A percentile compares a stretch with the other conserved stretches of the same genome.
Conservation (phyloP, 2,113 vertebrate species). For the Oplegnathus fasciatus region DNA sequence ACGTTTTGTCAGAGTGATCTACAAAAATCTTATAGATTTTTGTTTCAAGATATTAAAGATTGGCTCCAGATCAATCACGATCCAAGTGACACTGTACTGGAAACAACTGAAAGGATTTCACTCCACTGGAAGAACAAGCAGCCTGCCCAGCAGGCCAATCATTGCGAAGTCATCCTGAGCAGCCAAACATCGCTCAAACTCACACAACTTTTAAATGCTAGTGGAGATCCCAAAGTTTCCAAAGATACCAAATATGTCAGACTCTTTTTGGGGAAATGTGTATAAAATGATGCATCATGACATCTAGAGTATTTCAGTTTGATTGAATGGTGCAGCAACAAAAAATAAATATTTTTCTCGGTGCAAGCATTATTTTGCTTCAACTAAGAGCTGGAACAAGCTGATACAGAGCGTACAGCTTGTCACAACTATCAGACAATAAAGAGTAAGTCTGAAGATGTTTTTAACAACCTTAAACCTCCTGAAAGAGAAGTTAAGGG, state of each 20-base stretch:
- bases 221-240: not conserved
- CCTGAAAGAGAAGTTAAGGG: not conserved
- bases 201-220: slow-evolving; percentile 4
- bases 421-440: not conserved
- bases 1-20: not conserved
- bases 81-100: not conserved
- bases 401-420: slow-evolving; percentile 1
- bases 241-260: not conserved
- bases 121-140: slow-evolving; percentile 1
- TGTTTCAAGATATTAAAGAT: not conserved
- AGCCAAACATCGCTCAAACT: not conserved
- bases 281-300: not conserved
- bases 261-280: not conserved
- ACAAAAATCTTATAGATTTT: not conserved
- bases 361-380: not conserved
- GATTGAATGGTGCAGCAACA: not conserved
- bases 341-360: not conserved
- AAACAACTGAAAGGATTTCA: slow-evolving; percentile 3
- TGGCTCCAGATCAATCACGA: not conserved
- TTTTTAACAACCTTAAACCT: slow-evolving; percentile 2
- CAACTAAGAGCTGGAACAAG: not conserved
- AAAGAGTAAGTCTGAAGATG: not conserved
- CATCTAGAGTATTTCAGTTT: not conserved
- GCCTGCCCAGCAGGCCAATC: not conserved
- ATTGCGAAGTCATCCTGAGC: not conserved